Evolutionary conservation across 2,888 invertebrate species (phyloP).

Genomic region (Lithophane semibrunnea): DNA sequence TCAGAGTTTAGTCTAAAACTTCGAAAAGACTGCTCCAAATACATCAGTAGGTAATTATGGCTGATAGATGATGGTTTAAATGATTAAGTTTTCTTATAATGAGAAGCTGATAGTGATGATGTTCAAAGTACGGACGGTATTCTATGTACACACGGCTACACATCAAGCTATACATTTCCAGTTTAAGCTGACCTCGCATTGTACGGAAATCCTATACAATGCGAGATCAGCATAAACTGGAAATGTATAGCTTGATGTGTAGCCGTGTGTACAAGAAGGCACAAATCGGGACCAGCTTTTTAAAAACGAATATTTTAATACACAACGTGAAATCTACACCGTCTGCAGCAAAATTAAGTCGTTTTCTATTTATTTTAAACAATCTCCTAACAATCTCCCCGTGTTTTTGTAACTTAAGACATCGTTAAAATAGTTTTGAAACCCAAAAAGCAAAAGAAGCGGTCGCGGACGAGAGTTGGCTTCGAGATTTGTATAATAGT

Average conservation of each 20-base stretch:
- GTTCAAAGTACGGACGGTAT: background rate
- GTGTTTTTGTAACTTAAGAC: conserved; percentile 54
- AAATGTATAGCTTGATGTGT: too few species aligned
- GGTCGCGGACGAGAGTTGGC: conserved; percentile 35
- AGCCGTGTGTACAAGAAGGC: too few species aligned
- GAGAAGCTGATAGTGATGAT: background rate
- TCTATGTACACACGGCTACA: too few species aligned
- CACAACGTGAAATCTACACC: conserved; percentile 8
- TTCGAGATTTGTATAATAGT: conserved; percentile 57
- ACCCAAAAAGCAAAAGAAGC: conserved; percentile 52
- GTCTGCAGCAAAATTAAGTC: conserved; percentile 3
- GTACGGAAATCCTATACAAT: too few species aligned
- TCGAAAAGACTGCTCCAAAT: too few species aligned
- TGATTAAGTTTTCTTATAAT: background rate
- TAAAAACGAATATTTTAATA: conserved; percentile 7
- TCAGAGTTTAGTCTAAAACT: too few species aligned
- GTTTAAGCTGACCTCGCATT: too few species aligned
- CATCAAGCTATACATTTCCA: too few species aligned
- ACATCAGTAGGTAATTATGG: too few species aligned
- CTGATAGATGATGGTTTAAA: too few species aligned
- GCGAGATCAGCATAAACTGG: too few species aligned
- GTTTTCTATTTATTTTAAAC: conserved; percentile 20
- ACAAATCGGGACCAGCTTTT: background rate
- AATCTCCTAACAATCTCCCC: conserved; percentile 31
- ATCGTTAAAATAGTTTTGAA: conserved; percentile 66